A percentile compares a stretch with the other conserved stretches of the same genome.
phyloP scores from a whole-genome alignment of 2,888 invertebrate genomes.

The Troilus luridus region DNA sequence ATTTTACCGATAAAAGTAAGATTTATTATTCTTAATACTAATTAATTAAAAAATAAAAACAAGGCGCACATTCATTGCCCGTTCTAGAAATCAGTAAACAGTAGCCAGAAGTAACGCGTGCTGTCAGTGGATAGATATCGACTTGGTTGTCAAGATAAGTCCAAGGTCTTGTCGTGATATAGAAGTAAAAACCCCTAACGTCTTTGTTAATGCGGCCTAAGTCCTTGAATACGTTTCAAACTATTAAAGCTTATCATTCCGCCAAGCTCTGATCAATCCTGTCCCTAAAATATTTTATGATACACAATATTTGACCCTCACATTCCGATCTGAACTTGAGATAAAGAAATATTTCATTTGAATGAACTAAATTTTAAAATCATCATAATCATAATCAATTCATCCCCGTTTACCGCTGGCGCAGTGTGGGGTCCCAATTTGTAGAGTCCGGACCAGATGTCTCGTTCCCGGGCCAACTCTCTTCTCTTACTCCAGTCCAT shows the following conservation, averaged over 20 bases:
- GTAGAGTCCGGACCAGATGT: too few relatives aligned
- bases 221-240: not conserved
- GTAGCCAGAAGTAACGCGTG: not conserved
- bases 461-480: too few relatives aligned
- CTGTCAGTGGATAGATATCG: not conserved
- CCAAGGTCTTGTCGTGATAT: slow-evolving; percentile 3
- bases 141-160: not conserved
- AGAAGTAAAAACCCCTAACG: not conserved
- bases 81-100: not conserved
- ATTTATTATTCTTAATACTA: not conserved
- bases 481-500: too few relatives aligned
- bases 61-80: not conserved
- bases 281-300: not conserved
- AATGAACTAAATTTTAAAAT: too few relatives aligned
- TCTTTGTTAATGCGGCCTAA: not conserved
- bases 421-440: too few relatives aligned
- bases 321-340: not conserved
- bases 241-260: not conserved
- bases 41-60: slow-evolving; percentile 11
- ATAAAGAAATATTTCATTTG: not conserved
- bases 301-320: not conserved
- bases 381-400: too few relatives aligned
- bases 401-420: too few relatives aligned
- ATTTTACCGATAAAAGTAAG: too few relatives aligned
- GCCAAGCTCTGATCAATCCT: not conserved